Evolutionary conservation across 2,113 vertebrate genomes (phyloP).

Genomic region (Ellobius talpinus): DNA sequence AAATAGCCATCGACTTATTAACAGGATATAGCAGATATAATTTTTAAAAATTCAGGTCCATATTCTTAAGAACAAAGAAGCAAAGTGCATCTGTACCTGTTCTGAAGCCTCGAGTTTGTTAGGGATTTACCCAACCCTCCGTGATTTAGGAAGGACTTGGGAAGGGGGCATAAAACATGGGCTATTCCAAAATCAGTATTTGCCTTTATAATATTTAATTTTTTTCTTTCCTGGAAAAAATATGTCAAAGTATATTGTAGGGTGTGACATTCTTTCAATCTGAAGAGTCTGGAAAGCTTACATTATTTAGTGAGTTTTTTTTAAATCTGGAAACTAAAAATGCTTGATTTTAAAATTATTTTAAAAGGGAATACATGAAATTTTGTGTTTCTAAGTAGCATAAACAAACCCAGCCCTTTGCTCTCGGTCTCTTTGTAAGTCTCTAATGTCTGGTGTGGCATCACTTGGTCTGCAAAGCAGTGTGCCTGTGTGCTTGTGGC

Average conservation of each 20-base stretch:
- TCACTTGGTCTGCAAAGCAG: background rate
- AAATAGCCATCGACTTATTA: background rate
- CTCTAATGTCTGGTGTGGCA: background rate
- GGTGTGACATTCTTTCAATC: conserved; percentile 40
- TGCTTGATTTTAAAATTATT: conserved; percentile 47
- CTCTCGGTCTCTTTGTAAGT: background rate
- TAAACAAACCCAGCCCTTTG: conserved; percentile 11
- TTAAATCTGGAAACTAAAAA: conserved; percentile 13
- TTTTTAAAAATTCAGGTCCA: background rate
- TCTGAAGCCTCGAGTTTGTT: conserved; percentile 17
- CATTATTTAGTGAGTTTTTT: conserved; percentile 55
- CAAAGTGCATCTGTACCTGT: background rate
- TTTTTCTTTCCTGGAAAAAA: conserved; percentile 49
- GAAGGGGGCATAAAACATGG: background rate
- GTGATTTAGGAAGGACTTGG: background rate
- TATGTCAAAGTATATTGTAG: conserved; percentile 13
- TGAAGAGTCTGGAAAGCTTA: conserved; percentile 30
- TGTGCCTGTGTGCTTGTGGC: background rate
- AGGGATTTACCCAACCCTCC: background rate
- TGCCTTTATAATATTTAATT: conserved; percentile 6
- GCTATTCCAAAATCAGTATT: conserved; percentile 43
- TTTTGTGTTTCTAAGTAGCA: conserved; percentile 35
- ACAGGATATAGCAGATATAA: background rate
- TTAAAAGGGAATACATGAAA: conserved; percentile 48
- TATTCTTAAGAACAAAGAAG: background rate